Conservation (phyloP, 1,140 invertebrate genomes). For the Lethocerus indicus region DNA sequence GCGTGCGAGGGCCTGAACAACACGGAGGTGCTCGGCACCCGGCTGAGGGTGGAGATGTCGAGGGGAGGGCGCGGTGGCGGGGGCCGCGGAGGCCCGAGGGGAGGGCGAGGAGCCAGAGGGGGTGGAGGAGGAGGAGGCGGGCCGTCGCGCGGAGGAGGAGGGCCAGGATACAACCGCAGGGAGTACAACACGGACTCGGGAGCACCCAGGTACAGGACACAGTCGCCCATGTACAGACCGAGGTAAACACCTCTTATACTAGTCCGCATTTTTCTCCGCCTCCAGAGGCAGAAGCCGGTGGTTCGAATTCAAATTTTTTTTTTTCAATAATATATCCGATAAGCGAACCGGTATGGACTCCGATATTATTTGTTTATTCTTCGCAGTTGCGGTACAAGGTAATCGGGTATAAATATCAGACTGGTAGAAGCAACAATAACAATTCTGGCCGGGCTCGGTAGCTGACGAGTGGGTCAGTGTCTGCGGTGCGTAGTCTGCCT, state of each 20-base stretch:
- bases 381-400: no score
- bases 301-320: constrained; percentile 16
- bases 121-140: constrained; percentile 27
- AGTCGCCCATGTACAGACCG: constrained; percentile 20
- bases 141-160: constrained; percentile 25
- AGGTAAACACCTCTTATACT: no score
- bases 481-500: no score
- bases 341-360: no score
- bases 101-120: constrained; percentile 34
- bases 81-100: constrained; percentile 30
- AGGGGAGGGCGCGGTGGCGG: constrained; percentile 43
- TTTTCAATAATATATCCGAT: neutral
- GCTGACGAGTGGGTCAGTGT: no score
- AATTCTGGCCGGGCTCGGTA: no score
- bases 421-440: no score
- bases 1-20: constrained; percentile 86
- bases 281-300: constrained; percentile 18
- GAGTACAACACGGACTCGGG: constrained; percentile 14
- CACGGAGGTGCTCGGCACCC: constrained; percentile 58
- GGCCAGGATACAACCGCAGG: constrained; percentile 23
- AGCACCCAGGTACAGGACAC: constrained; percentile 15
- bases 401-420: no score
- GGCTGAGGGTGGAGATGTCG: constrained; percentile 66
- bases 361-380: no score
- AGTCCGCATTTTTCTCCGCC: constrained; percentile 21